phyloP scores from a whole-genome alignment of 2,113 vertebrate species.

The Neoarius graeffei region DNA sequence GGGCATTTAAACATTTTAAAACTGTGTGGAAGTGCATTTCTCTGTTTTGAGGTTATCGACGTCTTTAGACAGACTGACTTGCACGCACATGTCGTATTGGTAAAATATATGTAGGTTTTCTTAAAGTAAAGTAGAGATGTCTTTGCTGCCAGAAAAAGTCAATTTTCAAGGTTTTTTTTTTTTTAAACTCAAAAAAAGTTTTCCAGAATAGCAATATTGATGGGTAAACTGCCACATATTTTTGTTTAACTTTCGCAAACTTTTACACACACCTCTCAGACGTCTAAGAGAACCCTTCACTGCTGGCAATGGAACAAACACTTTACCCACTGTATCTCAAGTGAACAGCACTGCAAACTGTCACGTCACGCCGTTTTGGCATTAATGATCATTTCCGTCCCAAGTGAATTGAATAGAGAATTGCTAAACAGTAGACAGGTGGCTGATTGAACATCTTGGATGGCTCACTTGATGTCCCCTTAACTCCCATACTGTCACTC shows the following conservation, averaged over 20 bases:
- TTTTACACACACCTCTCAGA: not conserved
- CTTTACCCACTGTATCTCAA: not conserved
- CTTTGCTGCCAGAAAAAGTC: not conserved
- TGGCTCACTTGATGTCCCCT: not conserved
- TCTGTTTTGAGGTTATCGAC: not conserved
- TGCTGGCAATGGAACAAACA: constrained; percentile 13
- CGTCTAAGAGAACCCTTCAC: not conserved
- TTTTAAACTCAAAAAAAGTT: not conserved
- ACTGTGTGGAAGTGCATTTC: not conserved
- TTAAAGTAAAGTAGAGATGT: not conserved
- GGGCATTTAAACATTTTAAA: not conserved
- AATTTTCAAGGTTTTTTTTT: not conserved
- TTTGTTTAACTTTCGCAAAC: not conserved
- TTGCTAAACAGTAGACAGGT: constrained; percentile 42
- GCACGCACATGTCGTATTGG: not conserved
- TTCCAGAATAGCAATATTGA: not conserved
- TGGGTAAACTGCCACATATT: not conserved
- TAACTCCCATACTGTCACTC: constrained; percentile 13
- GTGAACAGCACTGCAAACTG: constrained; percentile 12
- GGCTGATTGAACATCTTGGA: constrained; percentile 6
- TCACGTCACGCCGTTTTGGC: not conserved
- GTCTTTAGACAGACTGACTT: not conserved
- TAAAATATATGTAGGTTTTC: not conserved
- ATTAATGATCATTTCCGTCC: constrained; percentile 30
- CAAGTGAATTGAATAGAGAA: not conserved